Conservation (phyloP, 2,113 vertebrate species). For the Triplophysa tibetana region DNA sequence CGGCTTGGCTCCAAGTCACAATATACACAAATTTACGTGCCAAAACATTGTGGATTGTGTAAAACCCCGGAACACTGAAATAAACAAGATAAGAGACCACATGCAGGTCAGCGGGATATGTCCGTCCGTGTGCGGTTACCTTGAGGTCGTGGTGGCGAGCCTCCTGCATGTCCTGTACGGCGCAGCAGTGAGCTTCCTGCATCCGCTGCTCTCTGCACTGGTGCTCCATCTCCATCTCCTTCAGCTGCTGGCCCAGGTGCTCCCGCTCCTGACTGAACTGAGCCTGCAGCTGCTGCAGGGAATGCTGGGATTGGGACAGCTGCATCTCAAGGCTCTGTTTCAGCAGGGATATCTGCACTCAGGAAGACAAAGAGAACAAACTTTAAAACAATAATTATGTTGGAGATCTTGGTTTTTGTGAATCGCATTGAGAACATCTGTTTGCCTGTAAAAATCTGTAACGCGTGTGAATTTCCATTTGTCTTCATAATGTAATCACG, state of each 20-base stretch:
- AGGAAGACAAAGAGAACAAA: conserved; percentile 46
- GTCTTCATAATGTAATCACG: not conserved
- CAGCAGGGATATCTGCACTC: conserved; percentile 88
- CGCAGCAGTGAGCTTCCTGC: conserved; percentile 88
- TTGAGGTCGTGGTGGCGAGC: conserved; percentile 88
- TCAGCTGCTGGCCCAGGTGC: conserved; percentile 90
- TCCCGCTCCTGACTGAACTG: conserved; percentile 96
- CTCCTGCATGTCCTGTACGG: conserved; percentile 90
- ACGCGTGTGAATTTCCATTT: not conserved
- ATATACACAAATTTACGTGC: not conserved
- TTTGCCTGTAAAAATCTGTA: not conserved
- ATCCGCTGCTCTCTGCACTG: conserved; percentile 88
- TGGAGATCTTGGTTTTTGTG: not conserved
- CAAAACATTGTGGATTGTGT: not conserved
- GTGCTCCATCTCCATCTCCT: conserved; percentile 92
- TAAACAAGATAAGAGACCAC: not conserved
- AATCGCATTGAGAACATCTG: not conserved
- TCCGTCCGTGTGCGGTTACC: conserved; percentile 58
- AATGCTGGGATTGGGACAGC: conserved; percentile 95
- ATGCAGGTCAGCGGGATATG: not conserved
- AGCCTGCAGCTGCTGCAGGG: conserved; percentile 93
- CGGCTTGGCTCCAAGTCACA: not conserved
- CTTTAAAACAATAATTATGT: not conserved
- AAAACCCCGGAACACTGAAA: not conserved
- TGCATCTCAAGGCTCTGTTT: conserved; percentile 99